Evolutionary conservation across 2,113 vertebrate species (phyloP).

Genomic region (Holacanthus passer): DNA sequence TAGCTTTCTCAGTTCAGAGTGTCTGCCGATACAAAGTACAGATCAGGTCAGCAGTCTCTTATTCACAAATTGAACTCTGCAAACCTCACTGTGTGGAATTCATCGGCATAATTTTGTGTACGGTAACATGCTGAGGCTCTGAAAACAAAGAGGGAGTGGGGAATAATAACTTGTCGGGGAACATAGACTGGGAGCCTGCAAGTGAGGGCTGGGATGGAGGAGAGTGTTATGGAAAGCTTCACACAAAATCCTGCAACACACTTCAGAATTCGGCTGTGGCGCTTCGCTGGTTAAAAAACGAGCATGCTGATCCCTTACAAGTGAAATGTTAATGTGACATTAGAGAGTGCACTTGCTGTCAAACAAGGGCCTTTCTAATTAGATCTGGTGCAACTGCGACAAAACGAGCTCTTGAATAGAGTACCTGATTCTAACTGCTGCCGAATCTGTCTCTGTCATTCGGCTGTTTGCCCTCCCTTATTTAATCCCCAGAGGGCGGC

Average conservation of each 20-base stretch:
- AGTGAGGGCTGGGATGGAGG: not conserved
- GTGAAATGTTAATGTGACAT: conserved; percentile 35
- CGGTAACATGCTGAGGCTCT: not conserved
- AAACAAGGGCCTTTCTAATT: conserved; percentile 39
- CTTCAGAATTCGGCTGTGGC: too few relatives aligned
- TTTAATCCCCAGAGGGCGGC: conserved; percentile 47
- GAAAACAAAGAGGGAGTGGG: not conserved
- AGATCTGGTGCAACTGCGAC: conserved; percentile 32
- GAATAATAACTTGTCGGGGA: not conserved
- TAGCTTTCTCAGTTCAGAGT: too few relatives aligned
- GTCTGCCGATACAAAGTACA: too few relatives aligned
- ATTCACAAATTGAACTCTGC: too few relatives aligned
- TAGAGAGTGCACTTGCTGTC: conserved; percentile 35
- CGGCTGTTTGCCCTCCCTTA: not conserved
- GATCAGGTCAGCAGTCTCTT: too few relatives aligned
- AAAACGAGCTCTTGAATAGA: conserved; percentile 17
- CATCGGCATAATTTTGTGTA: too few relatives aligned
- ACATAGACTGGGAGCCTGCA: not conserved
- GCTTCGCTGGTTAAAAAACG: not conserved
- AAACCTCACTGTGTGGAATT: too few relatives aligned
- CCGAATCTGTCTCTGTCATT: conserved; percentile 21
- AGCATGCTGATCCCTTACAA: not conserved
- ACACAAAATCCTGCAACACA: not conserved
- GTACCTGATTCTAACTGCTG: conserved; percentile 19
- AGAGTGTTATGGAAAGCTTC: not conserved